Base-by-base conservation (phyloP, 2,113 vertebrate genomes). In the Telmatochromis brachygnathus region DNA sequence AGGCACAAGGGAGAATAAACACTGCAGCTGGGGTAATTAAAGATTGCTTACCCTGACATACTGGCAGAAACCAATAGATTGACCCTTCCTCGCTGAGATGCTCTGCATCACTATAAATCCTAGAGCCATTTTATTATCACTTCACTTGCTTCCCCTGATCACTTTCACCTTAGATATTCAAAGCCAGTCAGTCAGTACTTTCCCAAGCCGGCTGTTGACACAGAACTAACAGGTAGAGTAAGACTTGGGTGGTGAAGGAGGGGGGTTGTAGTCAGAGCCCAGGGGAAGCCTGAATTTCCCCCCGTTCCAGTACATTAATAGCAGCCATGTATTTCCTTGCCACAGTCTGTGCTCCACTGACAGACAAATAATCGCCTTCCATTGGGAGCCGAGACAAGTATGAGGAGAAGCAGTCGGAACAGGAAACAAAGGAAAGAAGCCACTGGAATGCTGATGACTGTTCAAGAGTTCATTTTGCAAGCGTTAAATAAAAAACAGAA, bases 1-100 rank as follows among this genome's bases (percentile, higher is more conserved):
- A 92, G 73, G 86, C 86, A 92, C 79, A 84, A 68, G 79, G 58
- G 81, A 95, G 85, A 80, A 91, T 94, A 95, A 96, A 96, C 92
- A 94, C 89, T 85, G 90, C 90, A 92, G 90, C 75, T 77, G 17
- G 85, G 87, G 93, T 94, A 96, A 95, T 96, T 96, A 95, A 96
- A 94, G 94, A 87, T 92, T 89, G 94, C 95, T 96, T 95, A 94
- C 88, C 91, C 91, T 47, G 86, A 94, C 91, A 83, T 84, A 81
- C 94, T 81, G 93, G 87, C 94, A 90, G 83, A 6, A 91, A 45
- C 85, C 79, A 87, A 94, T 87, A 93, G 94, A 96, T 95, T 89
- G 87, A 85, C 26, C 89, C 70, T 73, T 93, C 91, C 87, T 89
- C 77, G 85, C 87, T 37, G 82, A 86, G 90, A 91, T 82, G 75